Base-by-base conservation (phyloP, 35 echinoderm and acorn worm species). In the Apostichopus parvimensis region DNA sequence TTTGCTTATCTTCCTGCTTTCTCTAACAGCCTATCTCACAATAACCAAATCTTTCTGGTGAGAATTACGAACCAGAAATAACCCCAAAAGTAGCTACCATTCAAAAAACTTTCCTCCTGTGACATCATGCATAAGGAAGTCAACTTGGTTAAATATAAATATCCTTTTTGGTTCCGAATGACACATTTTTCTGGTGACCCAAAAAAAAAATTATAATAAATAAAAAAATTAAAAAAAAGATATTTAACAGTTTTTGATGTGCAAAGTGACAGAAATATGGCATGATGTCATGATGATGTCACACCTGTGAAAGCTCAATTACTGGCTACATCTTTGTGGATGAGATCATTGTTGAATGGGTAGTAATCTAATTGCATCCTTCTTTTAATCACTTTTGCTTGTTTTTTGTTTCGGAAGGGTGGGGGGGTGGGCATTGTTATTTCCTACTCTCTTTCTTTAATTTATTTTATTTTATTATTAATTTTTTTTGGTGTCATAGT, bases 321-420 rank as follows among this genome's bases (percentile, higher is more conserved):
- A 14, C 0, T 75, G 0, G 71, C 8, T 61, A 61, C 58, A 61
- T 45, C 71, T 75, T 7, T 24, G 71, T 22, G 20, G 71, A 75
- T 75, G 71, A 75, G 71, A 75, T 75, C 71, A 75, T 75, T 75
- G 71, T 75, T 75, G 71, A 75, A 75, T 75, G 71, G 71, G 71
- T 75, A 18, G n/a, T 61, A 61, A 61, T 9, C 1, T 61, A 61
- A 12, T 61, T 12, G 58, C 58, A 61, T 61, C 7, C 12, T 61
- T 61, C 34, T 25, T 25, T 25, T 25, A 25, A 25, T 25, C 24
- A 25, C 24, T 25, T 25, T 25, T 25, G 24, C 0, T 25, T 25
- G 24, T 25, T 25, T 25, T 25, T 25, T 25, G 24, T 25, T 25
- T 25, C 24, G 24, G 24, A 25, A 1, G 24, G 24, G n/a, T n/a